Percentiles rank a stretch among this genome's conserved stretches.
Conservation (phyloP, 2,113 vertebrate genomes). For the Meriones unguiculatus region DNA sequence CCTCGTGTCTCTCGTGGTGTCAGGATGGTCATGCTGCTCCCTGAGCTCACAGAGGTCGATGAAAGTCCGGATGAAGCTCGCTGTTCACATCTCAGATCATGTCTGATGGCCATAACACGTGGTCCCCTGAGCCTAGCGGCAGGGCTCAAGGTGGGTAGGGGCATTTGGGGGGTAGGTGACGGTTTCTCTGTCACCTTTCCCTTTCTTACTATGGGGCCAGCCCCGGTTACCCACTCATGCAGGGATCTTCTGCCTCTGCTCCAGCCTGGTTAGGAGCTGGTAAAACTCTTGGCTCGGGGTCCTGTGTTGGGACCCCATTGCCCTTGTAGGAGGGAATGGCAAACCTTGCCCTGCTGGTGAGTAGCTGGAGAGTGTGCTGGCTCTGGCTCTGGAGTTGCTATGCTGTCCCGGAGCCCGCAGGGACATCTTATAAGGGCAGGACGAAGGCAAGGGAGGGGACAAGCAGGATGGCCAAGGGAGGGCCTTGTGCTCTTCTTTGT, state of each 20-base stretch:
- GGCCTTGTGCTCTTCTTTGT: accelerated
- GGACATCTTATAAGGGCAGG: neutral
- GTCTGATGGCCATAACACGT: neutral
- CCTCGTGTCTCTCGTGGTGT: accelerated
- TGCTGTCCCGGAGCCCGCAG: neutral
- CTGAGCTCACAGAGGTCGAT: neutral
- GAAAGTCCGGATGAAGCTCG: neutral
- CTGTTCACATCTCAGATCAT: neutral
- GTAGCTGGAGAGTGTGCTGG: neutral
- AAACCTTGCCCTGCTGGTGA: accelerated
- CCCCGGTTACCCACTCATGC: accelerated
- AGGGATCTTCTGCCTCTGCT: neutral
- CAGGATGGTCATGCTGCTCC: neutral
- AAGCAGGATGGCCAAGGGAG: neutral
- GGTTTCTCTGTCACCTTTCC: neutral
- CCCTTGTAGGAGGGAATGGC: neutral
- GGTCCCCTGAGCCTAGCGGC: neutral
- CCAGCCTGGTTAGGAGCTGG: neutral
- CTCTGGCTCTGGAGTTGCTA: accelerated
- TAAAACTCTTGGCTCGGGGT: neutral
- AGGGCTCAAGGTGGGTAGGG: neutral
- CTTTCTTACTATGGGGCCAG: neutral
- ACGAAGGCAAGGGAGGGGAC: neutral
- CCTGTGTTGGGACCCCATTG: accelerated
- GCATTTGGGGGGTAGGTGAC: neutral